phyloP scores from a whole-genome alignment of 2,113 vertebrate genomes.

The Urocolius indicus region DNA sequence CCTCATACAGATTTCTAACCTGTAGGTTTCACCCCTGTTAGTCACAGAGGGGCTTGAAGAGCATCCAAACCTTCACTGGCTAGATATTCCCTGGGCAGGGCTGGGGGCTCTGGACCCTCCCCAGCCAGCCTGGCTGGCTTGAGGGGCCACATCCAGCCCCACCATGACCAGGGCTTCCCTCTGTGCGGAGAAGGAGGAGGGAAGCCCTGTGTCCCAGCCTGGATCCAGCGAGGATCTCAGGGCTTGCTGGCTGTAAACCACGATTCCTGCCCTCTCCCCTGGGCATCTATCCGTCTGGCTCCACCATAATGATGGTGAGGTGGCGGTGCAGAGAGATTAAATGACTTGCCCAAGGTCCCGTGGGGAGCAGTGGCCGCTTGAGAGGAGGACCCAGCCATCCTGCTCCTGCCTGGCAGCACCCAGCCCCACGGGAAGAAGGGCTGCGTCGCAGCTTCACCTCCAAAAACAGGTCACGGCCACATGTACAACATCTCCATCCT shows the following conservation, averaged over 20 bases:
- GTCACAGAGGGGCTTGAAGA: accelerated
- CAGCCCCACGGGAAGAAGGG: neutral
- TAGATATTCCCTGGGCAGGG: neutral
- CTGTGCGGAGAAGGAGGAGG: neutral
- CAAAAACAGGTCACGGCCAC: neutral
- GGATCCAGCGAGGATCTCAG: neutral
- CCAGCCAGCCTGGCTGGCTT: neutral
- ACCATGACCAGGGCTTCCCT: accelerated
- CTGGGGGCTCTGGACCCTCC: neutral
- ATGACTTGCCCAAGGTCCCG: neutral
- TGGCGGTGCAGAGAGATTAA: neutral
- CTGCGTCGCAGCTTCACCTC: neutral
- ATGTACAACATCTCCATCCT: accelerated
- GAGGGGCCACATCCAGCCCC: neutral
- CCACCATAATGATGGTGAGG: neutral
- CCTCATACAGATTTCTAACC: neutral
- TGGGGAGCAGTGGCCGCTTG: neutral
- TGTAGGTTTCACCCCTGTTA: accelerated
- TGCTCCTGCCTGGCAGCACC: accelerated
- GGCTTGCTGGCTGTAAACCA: neutral
- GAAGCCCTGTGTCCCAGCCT: neutral
- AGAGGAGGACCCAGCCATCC: neutral
- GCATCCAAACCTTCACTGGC: neutral
- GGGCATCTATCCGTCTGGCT: conserved; percentile 44
- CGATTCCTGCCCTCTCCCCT: conserved; percentile 1